Percentiles rank a stretch among this genome's conserved stretches.
phyloP scores from a whole-genome alignment of 2,113 vertebrate genomes.

The Apaloderma vittatum region DNA sequence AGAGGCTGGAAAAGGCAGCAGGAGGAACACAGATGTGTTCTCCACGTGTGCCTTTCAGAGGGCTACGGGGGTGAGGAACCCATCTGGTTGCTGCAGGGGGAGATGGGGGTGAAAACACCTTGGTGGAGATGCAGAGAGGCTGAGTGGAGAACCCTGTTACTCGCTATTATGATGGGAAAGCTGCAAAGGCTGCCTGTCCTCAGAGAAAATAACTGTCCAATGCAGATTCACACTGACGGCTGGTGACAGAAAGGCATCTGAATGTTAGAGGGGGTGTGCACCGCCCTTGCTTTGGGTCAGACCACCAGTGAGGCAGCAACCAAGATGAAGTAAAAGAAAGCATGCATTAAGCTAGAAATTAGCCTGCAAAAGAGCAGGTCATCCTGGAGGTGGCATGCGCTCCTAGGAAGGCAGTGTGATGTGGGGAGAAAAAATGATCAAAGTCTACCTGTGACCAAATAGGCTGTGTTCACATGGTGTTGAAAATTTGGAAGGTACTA shows the following conservation, averaged over 20 bases:
- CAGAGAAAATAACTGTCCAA: not conserved
- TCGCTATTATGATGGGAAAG: accelerated
- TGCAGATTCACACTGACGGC: too few species aligned
- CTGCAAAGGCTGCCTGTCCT: not conserved
- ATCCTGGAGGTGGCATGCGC: not conserved
- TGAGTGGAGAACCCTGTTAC: accelerated
- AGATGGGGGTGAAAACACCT: not conserved
- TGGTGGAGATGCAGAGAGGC: not conserved
- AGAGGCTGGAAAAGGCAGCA: not conserved
- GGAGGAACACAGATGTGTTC: accelerated
- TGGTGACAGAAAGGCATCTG: not conserved
- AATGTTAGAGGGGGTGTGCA: not conserved
- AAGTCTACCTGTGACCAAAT: not conserved
- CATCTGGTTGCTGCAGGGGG: not conserved
- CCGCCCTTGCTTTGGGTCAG: not conserved
- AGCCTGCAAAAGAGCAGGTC: not conserved
- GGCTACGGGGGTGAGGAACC: accelerated
- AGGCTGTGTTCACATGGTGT: not conserved
- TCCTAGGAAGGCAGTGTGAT: not conserved
- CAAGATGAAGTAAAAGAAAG: not conserved
- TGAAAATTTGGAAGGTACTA: not conserved
- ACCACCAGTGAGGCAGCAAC: not conserved
- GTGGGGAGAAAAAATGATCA: not conserved
- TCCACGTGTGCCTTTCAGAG: not conserved
- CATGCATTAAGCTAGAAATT: not conserved